Evolutionary conservation across 2,113 vertebrate species (phyloP), one percentile per base, ranked within the genome.

Genomic region (Bufo gargarizans): DNA sequence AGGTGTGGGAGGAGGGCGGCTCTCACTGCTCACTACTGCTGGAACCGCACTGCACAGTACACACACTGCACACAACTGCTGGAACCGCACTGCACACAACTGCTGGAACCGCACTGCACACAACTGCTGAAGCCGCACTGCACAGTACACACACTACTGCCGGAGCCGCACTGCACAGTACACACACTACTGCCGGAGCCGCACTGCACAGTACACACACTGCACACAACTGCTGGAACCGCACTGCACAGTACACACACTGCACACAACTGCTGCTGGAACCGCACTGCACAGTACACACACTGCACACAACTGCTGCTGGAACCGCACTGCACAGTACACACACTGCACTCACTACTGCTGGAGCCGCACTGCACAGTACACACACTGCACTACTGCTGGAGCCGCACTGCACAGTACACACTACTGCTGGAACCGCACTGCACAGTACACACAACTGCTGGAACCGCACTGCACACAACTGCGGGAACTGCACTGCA

Each of bases 1-100:
- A 94, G 94, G 94, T 95, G 85, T 84, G 90, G 91, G 92, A 55
- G 90, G 86, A 71, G 90, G 6, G 69, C 53, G 17, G 49, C 82
- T 33, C 1, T 33, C 33, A 33, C 82, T 6, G 9, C 9, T 14
- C 19, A 71, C 47, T 49, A n/a, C n/a, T n/a, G 33, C 59, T 49
- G 22, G 10, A 22, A 14, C 19, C 63, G n/a, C 59, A 84, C 63
- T 43, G 22, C 6, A 17, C 71, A 17, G 10, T 11, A 65, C 33
- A 82, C 59, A 49, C 80, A 17, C 9, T 19, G 8, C 11, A 14
- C 58, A 65, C 45, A 1, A 61, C 56, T 63, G 6, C 4, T 11
- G 2, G 19, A 6, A 67, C 20, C 3, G 74, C 45, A 9, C 45
- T 12, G 8, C 6, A 77, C 53, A 58, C 50, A 55, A n/a, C 77